Percentiles rank a stretch among this genome's conserved stretches.
Evolutionary conservation across 2,113 vertebrate genomes (phyloP).

Genomic region (Stercorarius parasiticus): DNA sequence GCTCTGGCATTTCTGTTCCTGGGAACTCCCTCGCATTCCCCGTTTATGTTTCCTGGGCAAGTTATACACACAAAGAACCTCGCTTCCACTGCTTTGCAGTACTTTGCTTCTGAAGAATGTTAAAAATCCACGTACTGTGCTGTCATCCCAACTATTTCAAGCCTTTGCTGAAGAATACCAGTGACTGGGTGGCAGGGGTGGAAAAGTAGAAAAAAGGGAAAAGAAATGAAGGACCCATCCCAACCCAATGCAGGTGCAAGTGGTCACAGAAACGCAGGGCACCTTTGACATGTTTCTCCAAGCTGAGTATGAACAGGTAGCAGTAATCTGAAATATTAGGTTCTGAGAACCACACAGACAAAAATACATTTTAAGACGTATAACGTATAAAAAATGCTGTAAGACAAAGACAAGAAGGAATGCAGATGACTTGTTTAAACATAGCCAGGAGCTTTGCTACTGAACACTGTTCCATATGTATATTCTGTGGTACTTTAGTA

Average conservation of each 20-base stretch:
- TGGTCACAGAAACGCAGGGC: background rate
- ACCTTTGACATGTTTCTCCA: background rate
- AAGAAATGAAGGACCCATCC: background rate
- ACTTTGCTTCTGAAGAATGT: background rate
- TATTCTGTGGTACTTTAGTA: background rate
- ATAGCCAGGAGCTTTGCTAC: background rate
- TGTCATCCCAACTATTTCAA: slow-evolving; percentile 19
- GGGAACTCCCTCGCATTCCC: slow-evolving; percentile 3
- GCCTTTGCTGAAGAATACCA: background rate
- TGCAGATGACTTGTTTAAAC: background rate
- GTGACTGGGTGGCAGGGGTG: background rate
- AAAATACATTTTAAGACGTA: background rate
- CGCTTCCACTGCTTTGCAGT: background rate
- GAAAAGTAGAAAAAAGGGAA: background rate
- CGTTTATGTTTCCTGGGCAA: background rate
- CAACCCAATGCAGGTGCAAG: background rate
- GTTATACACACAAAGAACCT: background rate
- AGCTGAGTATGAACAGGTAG: background rate
- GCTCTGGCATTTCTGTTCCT: background rate
- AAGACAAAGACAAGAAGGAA: background rate
- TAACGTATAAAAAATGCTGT: background rate
- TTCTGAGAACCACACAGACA: background rate
- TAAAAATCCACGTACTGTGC: background rate
- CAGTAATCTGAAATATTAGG: background rate
- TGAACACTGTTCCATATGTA: background rate